These are phyloP conservation scores for Temnopleurus reevesii DNA, from an alignment of 53 echinoderm and acorn worm species.

Conservation along the genomic window DNA sequence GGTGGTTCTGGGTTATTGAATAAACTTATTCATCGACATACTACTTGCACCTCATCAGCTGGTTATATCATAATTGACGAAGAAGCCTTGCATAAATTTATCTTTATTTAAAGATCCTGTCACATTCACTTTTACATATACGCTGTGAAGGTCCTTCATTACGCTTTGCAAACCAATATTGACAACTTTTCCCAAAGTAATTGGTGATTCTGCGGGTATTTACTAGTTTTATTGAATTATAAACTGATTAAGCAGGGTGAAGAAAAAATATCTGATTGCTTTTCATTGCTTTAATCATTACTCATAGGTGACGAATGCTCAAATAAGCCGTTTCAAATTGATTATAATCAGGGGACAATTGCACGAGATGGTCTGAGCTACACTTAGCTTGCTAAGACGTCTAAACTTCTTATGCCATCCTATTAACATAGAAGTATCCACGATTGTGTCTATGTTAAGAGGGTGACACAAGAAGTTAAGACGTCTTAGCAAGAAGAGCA, in stretches of 20 bases:
- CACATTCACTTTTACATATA: neutral
- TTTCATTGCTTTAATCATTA: neutral
- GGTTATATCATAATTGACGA: neutral
- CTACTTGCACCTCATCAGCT: too few relatives aligned
- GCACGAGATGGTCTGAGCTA: too few relatives aligned
- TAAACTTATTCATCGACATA: too few relatives aligned
- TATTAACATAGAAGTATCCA: too few relatives aligned
- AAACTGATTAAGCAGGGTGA: neutral
- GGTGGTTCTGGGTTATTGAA: too few relatives aligned
- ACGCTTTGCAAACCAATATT: neutral
- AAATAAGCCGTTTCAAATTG: neutral
- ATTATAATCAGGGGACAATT: neutral
- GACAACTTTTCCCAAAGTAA: neutral
- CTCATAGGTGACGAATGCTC: neutral
- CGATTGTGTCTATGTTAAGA: too few relatives aligned
- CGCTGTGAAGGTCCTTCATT: neutral
- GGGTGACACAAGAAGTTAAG: too few relatives aligned
- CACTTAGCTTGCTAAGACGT: too few relatives aligned
- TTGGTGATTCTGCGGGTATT: neutral
- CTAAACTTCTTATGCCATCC: too few relatives aligned
- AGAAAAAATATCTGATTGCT: neutral
- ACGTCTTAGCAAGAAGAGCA: too few relatives aligned
- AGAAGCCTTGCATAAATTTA: neutral
- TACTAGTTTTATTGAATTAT: neutral
- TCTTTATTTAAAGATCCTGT: neutral